Evolutionary conservation across 30 jellyfish, hydroid and myxozoan genomes (phyloP).

Genomic region (Turritopsis dohrnii): DNA sequence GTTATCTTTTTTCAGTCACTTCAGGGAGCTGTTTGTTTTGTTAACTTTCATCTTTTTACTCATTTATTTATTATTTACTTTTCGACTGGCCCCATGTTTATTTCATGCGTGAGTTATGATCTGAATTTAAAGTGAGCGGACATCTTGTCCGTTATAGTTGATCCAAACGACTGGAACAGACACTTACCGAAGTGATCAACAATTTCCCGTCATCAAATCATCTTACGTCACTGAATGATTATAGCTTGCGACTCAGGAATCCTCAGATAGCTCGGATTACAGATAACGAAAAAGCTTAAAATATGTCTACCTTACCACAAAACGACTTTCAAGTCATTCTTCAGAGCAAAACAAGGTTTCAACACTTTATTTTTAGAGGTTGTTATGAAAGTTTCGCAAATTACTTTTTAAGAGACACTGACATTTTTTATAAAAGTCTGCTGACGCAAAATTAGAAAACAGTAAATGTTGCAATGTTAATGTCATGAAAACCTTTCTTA

Average conservation of each 20-base stretch:
- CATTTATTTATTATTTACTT: too few relatives aligned
- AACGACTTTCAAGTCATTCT: not conserved
- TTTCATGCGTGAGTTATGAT: too few relatives aligned
- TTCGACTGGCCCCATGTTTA: too few relatives aligned
- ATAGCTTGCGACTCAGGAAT: not conserved
- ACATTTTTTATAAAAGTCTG: too few relatives aligned
- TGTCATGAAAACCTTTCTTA: too few relatives aligned
- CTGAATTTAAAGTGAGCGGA: not conserved
- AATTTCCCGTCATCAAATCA: not conserved
- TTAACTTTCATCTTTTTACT: too few relatives aligned
- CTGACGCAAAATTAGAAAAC: too few relatives aligned
- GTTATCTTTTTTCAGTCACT: too few relatives aligned
- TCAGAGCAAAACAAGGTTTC: not conserved
- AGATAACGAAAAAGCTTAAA: not conserved
- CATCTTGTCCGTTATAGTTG: not conserved
- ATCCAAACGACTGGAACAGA: not conserved
- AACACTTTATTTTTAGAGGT: not conserved
- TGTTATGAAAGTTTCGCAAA: not conserved
- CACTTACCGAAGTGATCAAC: not conserved
- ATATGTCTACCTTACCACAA: too few relatives aligned
- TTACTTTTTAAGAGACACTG: too few relatives aligned
- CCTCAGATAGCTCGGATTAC: not conserved
- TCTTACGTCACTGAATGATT: not conserved
- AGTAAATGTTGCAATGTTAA: too few relatives aligned
- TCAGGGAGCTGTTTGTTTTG: too few relatives aligned